phyloP scores from a whole-genome alignment of 2,113 vertebrate species.

The Lethenteron camtschaticum region DNA sequence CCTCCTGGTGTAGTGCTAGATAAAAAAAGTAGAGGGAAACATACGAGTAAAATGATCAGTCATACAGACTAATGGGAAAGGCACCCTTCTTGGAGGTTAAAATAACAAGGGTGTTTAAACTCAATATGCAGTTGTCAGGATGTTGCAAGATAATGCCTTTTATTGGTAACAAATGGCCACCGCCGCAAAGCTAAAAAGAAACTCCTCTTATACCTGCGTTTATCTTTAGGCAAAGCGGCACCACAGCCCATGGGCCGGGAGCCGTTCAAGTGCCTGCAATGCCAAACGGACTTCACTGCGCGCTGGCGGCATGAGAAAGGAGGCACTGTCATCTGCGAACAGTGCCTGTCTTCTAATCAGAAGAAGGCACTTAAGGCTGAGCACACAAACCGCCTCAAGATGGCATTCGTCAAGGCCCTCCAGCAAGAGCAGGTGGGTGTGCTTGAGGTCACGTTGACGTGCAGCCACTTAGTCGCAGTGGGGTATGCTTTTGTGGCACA shows the following conservation, averaged over 20 bases:
- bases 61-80: no score
- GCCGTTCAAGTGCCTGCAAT: slow-evolving; percentile 68
- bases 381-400: slow-evolving; percentile 81
- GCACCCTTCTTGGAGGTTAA: no score
- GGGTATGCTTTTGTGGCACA: neutral
- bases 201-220: no score
- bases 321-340: slow-evolving; percentile 69
- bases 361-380: slow-evolving; percentile 83
- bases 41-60: no score
- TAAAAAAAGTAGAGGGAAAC: no score
- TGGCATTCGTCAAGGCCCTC: slow-evolving; percentile 85
- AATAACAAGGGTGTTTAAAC: no score
- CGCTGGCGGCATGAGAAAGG: slow-evolving; percentile 87
- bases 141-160: no score
- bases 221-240: slow-evolving; percentile 30
- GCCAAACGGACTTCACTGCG: slow-evolving; percentile 94
- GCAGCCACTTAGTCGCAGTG: neutral
- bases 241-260: slow-evolving; percentile 32
- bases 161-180: no score
- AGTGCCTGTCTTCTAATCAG: slow-evolving; percentile 85
- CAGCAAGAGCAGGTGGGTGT: slow-evolving; percentile 42
- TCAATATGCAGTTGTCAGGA: no score
- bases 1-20: no score
- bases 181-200: no score
- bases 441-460: neutral